Conservation (phyloP, 2,797 vertebrate species). For the Synanceia verrucosa region DNA sequence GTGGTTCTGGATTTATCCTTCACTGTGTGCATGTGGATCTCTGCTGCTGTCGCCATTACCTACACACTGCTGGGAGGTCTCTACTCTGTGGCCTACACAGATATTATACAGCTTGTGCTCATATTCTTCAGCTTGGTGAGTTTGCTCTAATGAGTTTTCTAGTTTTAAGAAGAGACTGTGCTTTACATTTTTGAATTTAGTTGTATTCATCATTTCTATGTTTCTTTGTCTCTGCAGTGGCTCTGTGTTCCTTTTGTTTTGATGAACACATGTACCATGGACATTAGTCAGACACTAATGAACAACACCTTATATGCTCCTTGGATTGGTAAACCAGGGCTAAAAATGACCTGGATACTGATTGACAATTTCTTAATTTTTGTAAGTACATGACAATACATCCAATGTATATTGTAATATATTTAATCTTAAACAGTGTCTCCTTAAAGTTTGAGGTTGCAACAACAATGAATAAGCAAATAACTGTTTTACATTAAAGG, state of each 20-base stretch:
- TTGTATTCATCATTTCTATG: not conserved
- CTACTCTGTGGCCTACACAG: slow-evolving; percentile 74
- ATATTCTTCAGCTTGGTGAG: slow-evolving; percentile 73
- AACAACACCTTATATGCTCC: slow-evolving; percentile 69
- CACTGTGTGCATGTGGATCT: slow-evolving; percentile 68
- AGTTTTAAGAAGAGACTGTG: not conserved
- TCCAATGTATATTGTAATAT: too few species aligned
- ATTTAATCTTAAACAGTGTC: not conserved
- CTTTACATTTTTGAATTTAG: too few species aligned
- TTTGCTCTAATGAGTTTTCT: not conserved
- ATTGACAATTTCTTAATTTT: slow-evolving; percentile 63
- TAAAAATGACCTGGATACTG: slow-evolving; percentile 61
- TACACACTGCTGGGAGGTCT: slow-evolving; percentile 80
- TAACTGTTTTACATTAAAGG: not conserved
- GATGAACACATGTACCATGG: slow-evolving; percentile 59
- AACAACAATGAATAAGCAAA: not conserved
- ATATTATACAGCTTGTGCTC: slow-evolving; percentile 77
- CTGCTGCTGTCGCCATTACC: slow-evolving; percentile 68
- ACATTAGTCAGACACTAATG: slow-evolving; percentile 72
- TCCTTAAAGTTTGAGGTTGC: not conserved
- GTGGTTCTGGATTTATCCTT: slow-evolving; percentile 74
- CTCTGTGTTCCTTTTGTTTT: slow-evolving; percentile 76
- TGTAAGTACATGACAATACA: slow-evolving; percentile 34
- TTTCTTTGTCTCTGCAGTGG: slow-evolving; percentile 29
- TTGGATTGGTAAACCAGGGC: slow-evolving; percentile 73